Conservation (phyloP, 1,140 invertebrate species). For the Phocides pigmalion region DNA sequence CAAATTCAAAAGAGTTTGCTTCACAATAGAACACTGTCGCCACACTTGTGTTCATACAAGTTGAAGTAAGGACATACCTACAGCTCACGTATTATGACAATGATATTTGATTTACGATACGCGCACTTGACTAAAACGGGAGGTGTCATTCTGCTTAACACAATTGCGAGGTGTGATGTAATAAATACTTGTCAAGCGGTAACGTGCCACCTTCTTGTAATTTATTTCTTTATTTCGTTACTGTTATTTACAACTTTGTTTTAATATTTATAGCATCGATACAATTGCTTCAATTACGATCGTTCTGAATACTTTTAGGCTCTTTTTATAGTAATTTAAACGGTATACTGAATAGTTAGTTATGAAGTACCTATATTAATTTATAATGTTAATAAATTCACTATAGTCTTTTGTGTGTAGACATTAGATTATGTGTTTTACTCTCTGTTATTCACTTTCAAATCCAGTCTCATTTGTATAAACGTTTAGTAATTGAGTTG, state of each 20-base stretch:
- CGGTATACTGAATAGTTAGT: too few species aligned
- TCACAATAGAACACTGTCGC: too few species aligned
- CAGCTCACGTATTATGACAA: not conserved
- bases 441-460: not conserved
- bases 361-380: too few species aligned
- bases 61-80: not conserved
- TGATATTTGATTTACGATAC: not conserved
- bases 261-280: not conserved
- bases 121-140: not conserved
- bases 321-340: too few species aligned
- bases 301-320: too few species aligned
- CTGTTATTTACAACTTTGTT: not conserved
- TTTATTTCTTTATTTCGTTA: conserved; percentile 13
- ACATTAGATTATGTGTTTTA: too few species aligned
- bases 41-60: not conserved
- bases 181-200: not conserved
- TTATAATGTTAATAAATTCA: too few species aligned
- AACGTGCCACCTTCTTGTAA: not conserved
- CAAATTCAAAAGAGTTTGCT: too few species aligned
- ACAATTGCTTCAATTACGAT: too few species aligned
- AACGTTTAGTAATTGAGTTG: not conserved
- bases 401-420: too few species aligned
- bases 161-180: conserved; percentile 9
- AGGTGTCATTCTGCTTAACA: not conserved
- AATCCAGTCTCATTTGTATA: not conserved